A percentile compares a stretch with the other conserved stretches of the same genome.
Evolutionary conservation across 2,797 vertebrate species (phyloP).

Genomic region (Sebastes reedi): DNA sequence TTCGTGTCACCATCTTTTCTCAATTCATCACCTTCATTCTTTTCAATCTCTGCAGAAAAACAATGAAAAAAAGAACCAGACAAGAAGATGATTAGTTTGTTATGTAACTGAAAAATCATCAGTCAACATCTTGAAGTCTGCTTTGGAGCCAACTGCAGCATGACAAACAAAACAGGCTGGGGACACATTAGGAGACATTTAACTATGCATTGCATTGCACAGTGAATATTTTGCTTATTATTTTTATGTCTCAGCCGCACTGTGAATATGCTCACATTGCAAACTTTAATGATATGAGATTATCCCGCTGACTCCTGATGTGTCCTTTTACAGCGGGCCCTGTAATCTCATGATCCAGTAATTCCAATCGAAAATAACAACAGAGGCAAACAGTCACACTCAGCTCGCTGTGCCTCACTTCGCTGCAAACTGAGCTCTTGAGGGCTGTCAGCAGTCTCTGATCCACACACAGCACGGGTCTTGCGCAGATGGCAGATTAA

Average conservation of each 20-base stretch:
- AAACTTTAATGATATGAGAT: conserved; percentile 51
- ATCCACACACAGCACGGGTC: conserved; percentile 17
- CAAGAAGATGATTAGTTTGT: conserved; percentile 18
- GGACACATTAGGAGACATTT: conserved; percentile 15
- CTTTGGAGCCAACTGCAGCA: background rate
- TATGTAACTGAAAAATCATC: conserved; percentile 25
- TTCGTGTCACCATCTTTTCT: conserved; percentile 95
- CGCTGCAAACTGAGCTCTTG: conserved; percentile 31
- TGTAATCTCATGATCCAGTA: conserved; percentile 58
- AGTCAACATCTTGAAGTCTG: background rate
- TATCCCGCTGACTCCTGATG: conserved; percentile 39
- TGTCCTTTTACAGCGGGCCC: conserved; percentile 27
- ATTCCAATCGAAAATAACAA: conserved; percentile 63
- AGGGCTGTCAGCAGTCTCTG: conserved; percentile 24
- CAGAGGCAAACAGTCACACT: conserved; percentile 36
- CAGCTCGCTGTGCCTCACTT: conserved; percentile 27
- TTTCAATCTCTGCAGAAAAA: conserved; percentile 92
- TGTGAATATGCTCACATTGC: conserved; percentile 39
- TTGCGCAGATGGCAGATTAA: conserved; percentile 28
- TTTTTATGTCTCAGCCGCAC: conserved; percentile 17
- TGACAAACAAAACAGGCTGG: conserved; percentile 12
- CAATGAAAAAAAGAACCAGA: conserved; percentile 3
- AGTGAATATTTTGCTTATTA: conserved; percentile 22
- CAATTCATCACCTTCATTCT: conserved; percentile 91
- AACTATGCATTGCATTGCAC: conserved; percentile 21